Percentiles rank a stretch among this genome's conserved stretches.
These are phyloP conservation scores for Calvadosia cruxmelitensis DNA, from an alignment of 30 jellyfish, hydroid and myxozoan genomes.

Conservation along the genomic window DNA sequence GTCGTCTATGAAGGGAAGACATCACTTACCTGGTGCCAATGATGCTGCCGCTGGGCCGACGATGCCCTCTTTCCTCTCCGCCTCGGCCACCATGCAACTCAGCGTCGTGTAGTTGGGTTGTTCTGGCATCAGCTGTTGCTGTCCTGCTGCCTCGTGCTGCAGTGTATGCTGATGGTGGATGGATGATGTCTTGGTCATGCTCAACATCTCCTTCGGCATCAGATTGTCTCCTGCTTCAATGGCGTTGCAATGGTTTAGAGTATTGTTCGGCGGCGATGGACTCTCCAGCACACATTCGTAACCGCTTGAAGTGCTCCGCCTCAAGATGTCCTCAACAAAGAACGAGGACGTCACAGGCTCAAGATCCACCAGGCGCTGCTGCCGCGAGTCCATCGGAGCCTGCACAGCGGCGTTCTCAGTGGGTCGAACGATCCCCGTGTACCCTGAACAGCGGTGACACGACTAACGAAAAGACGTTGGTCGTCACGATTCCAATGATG, in stretches of 20 bases:
- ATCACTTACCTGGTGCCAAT: too few relatives aligned
- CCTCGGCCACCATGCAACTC: constrained; percentile 96
- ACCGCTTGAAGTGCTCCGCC: constrained; percentile 39
- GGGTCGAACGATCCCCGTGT: too few relatives aligned
- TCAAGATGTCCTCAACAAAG: constrained; percentile 73
- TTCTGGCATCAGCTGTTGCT: background rate
- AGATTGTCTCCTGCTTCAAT: background rate
- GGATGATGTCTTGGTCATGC: background rate
- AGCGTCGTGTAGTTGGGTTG: constrained; percentile 48
- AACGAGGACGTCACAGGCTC: constrained; percentile 82
- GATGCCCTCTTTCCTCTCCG: constrained; percentile 69
- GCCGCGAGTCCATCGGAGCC: constrained; percentile 51
- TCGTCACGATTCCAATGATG: too few relatives aligned
- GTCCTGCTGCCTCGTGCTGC: background rate
- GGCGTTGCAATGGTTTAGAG: background rate
- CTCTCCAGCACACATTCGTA: constrained; percentile 41
- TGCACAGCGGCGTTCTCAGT: too few relatives aligned
- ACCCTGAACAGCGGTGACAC: too few relatives aligned
- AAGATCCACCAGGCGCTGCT: constrained; percentile 34
- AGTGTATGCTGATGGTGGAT: background rate
- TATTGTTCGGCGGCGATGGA: constrained; percentile 12
- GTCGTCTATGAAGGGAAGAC: too few relatives aligned
- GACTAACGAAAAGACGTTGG: too few relatives aligned
- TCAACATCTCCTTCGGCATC: background rate
- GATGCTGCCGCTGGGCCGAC: too few relatives aligned